Percentiles rank a stretch among this genome's conserved stretches.
Conservation (phyloP, 2,888 invertebrate genomes). For the Tenthredo distinguenda region DNA sequence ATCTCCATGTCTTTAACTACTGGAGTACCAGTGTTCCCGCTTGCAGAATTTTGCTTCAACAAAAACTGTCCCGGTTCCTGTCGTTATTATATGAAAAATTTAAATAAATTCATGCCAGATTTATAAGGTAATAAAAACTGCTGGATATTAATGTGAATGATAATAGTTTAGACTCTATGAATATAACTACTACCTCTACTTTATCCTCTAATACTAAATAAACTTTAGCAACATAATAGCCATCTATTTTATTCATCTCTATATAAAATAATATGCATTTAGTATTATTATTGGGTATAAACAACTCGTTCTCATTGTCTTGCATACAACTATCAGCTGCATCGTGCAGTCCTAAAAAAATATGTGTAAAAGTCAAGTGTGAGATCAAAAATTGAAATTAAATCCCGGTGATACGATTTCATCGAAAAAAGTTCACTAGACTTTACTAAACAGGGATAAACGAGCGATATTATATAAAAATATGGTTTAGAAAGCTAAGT, state of each 20-base stretch:
- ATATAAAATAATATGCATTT: constrained; percentile 3
- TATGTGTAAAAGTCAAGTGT: constrained; percentile 6
- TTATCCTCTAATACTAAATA: background rate
- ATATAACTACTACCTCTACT: background rate
- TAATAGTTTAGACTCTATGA: constrained; percentile 7
- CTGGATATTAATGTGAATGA: constrained; percentile 54
- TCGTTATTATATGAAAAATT: constrained; percentile 48
- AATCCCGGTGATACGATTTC: background rate
- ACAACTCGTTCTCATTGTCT: background rate
- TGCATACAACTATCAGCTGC: background rate
- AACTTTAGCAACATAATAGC: background rate
- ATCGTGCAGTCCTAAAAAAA: background rate
- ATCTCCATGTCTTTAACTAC: constrained; percentile 27
- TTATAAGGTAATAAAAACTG: constrained; percentile 48
- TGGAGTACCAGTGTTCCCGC: constrained; percentile 52
- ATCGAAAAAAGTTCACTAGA: background rate
- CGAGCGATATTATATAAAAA: background rate
- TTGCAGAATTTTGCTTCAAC: constrained; percentile 59
- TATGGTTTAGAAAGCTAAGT: background rate
- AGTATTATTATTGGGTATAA: background rate
- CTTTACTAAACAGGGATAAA: background rate
- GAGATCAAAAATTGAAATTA: background rate
- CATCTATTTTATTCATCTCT: background rate
- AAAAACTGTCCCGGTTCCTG: constrained; percentile 56
- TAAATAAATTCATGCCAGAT: constrained; percentile 53